Conservation (phyloP, 2,888 invertebrate genomes). For the Mayetiola destructor region DNA sequence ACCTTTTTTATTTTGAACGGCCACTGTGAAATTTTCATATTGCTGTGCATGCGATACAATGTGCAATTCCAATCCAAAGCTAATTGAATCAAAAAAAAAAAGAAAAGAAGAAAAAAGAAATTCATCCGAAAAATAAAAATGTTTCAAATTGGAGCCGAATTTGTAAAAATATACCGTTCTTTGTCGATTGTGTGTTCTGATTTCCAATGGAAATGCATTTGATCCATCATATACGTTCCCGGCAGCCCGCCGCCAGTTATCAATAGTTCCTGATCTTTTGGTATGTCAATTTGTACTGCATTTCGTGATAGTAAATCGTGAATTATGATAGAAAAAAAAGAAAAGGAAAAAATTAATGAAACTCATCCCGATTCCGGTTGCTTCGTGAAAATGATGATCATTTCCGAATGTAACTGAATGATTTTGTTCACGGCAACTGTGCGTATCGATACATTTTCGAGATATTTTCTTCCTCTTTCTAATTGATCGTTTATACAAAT, state of each 20-base stretch:
- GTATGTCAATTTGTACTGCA: slow-evolving; percentile 19
- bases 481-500: too few relatives aligned
- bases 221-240: slow-evolving; percentile 46
- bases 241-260: slow-evolving; percentile 45
- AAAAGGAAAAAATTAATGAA: background rate
- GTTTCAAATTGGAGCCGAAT: background rate
- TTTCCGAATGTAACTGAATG: background rate
- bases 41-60: slow-evolving; percentile 46
- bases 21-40: slow-evolving; percentile 36
- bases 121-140: background rate
- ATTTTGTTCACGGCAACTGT: too few relatives aligned
- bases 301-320: background rate
- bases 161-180: slow-evolving; percentile 41
- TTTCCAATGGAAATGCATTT: slow-evolving; percentile 73
- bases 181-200: slow-evolving; percentile 67
- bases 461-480: too few relatives aligned
- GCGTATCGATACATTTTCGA: too few relatives aligned
- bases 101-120: background rate
- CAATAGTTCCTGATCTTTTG: slow-evolving; percentile 15
- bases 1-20: slow-evolving; percentile 40
- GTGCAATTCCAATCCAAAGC: slow-evolving; percentile 49
- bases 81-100: slow-evolving; percentile 22
- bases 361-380: background rate
- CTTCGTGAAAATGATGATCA: background rate
- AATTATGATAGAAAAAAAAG: background rate